Evolutionary conservation across 2,113 vertebrate species (phyloP).

Genomic region (Pseudopodoces humilis): DNA sequence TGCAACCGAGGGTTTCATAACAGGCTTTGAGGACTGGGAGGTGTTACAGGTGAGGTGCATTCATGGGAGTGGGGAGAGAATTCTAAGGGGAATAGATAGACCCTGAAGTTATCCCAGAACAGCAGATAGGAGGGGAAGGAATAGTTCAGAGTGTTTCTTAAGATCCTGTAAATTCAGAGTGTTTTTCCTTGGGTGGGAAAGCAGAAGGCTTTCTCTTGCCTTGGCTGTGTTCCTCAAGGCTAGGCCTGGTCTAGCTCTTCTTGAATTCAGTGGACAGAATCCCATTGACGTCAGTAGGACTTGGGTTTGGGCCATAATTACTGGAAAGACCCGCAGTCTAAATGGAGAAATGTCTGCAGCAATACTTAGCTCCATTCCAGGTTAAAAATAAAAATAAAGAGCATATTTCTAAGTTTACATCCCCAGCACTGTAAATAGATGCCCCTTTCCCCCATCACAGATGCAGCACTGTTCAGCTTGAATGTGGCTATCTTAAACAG

Average conservation of each 20-base stretch:
- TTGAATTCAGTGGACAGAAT: conserved; percentile 31
- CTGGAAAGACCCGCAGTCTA: conserved; percentile 1
- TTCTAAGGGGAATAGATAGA: neutral
- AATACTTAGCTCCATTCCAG: conserved; percentile 14
- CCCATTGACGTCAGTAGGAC: neutral
- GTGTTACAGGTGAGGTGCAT: neutral
- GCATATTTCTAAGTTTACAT: neutral
- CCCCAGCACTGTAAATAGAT: conserved; percentile 5
- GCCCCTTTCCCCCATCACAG: neutral
- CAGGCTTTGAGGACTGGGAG: neutral
- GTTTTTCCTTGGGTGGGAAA: neutral
- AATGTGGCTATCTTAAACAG: neutral
- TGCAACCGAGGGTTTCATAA: neutral
- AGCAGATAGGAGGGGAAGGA: neutral
- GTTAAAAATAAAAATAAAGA: conserved; percentile 54
- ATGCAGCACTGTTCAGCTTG: conserved; percentile 21
- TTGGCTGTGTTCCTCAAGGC: conserved; percentile 8
- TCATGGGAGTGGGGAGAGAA: neutral
- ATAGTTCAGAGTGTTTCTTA: neutral
- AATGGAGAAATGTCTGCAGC: conserved; percentile 40
- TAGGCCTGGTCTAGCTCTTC: neutral
- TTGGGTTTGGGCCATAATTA: conserved; percentile 45
- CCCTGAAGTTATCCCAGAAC: neutral
- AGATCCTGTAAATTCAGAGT: neutral
- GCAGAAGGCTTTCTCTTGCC: neutral